A percentile compares a stretch with the other conserved stretches of the same genome.
phyloP scores from a whole-genome alignment of 2,113 vertebrate species.

The Tachycineta bicolor region DNA sequence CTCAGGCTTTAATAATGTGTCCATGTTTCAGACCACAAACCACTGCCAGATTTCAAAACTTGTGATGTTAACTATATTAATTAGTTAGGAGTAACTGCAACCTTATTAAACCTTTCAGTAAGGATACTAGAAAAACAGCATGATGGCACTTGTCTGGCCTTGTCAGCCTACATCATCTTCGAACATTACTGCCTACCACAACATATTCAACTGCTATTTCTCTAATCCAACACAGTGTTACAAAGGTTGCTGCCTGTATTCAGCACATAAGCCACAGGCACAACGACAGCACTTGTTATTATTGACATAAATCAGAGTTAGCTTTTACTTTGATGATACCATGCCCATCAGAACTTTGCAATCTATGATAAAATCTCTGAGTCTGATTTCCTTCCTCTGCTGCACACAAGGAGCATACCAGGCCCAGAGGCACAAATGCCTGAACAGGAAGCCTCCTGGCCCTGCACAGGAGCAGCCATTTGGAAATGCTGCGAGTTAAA shows the following conservation, averaged over 20 bases:
- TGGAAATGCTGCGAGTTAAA: accelerated
- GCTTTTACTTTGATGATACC: not conserved
- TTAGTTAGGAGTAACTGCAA: not conserved
- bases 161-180: not conserved
- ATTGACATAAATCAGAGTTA: not conserved
- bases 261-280: not conserved
- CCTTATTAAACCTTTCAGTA: not conserved
- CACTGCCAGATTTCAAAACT: not conserved
- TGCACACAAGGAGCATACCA: not conserved
- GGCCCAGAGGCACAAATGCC: not conserved
- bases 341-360: not conserved
- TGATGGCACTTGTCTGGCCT: not conserved
- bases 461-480: not conserved
- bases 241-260: not conserved
- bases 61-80: not conserved
- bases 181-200: not conserved
- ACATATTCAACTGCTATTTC: not conserved
- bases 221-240: not conserved
- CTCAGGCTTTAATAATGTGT: accelerated
- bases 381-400: conserved; percentile 11
- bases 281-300: not conserved
- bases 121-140: not conserved
- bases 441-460: not conserved
- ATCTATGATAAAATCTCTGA: not conserved
- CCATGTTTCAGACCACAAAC: not conserved